phyloP scores from a whole-genome alignment of 1,140 invertebrate genomes.

The Scaptodrosophila lebanonensis region DNA sequence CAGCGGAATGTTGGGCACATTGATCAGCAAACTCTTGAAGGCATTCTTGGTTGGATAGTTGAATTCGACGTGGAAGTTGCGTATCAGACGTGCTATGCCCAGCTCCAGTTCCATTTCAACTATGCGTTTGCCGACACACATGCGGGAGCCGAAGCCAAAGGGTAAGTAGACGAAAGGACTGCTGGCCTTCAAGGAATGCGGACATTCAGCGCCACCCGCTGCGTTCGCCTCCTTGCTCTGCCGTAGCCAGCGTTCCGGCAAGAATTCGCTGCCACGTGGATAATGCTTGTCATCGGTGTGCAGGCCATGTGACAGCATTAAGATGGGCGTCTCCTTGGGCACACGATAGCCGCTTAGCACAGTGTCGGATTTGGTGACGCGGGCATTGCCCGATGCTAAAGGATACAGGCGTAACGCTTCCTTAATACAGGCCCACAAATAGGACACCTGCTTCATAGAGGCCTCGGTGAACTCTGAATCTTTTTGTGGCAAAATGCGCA shows the following conservation, averaged over 20 bases:
- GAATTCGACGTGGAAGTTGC: slow-evolving; percentile 80
- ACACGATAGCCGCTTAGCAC: slow-evolving; percentile 80
- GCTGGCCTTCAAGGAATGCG: slow-evolving; percentile 58
- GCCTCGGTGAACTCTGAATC: slow-evolving; percentile 79
- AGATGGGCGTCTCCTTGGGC: slow-evolving; percentile 79
- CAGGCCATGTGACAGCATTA: slow-evolving; percentile 70
- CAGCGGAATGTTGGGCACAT: slow-evolving; percentile 64
- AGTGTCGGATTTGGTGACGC: slow-evolving; percentile 78
- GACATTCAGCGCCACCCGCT: slow-evolving; percentile 12
- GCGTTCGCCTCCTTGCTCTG: slow-evolving; percentile 34
- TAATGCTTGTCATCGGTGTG: slow-evolving; percentile 78
- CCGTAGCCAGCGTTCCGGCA: slow-evolving; percentile 81
- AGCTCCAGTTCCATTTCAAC: slow-evolving; percentile 85
- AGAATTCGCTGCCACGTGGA: slow-evolving; percentile 78
- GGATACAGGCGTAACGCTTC: slow-evolving; percentile 80
- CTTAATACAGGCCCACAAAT: slow-evolving; percentile 83
- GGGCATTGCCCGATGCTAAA: slow-evolving; percentile 77
- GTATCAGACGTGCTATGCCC: slow-evolving; percentile 80
- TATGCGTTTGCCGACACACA: slow-evolving; percentile 81
- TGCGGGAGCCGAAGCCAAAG: slow-evolving; percentile 81
- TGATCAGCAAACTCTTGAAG: slow-evolving; percentile 43
- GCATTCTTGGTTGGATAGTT: slow-evolving; percentile 55
- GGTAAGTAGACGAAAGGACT: slow-evolving; percentile 79
- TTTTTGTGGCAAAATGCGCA: slow-evolving; percentile 78
- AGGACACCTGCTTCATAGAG: slow-evolving; percentile 79